Evolutionary conservation across 2,113 vertebrate genomes (phyloP), one percentile per base, ranked within the genome.

Genomic region (Gymnobelideus leadbeateri): DNA sequence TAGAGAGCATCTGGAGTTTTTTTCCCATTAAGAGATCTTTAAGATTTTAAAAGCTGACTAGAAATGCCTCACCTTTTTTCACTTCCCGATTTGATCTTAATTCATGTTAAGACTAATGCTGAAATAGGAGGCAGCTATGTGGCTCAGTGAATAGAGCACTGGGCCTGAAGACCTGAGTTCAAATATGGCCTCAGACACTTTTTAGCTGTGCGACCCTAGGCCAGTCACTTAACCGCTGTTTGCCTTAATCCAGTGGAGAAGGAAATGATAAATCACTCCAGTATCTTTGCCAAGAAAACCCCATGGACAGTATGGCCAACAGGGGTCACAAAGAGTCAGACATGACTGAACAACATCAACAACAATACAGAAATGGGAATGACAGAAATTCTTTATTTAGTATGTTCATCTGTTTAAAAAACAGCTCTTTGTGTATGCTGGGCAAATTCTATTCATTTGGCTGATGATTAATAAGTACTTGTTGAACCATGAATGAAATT

Each of bases 401-500:
- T 43, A 9, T 77, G 68, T 84, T 84, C n/a, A 84, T 84, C 19
- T 84, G 23, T 43, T 43, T 57, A 10, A 11, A 31, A 61, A 61
- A 55, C 43, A 84, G 68, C n/a, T 43, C 68, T 84, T 84, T 84
- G n/a, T 84, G 19, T 43, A 23, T 8, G n/a, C n/a, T 43, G 16
- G 37, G n/a, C 68, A 84, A 43, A 84, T 84, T 43, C 19, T 43
- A 21, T 84, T 84, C 19, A 84, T 84, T 84, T 5, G 7, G 19
- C 68, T 43, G 68, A 43, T 84, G 68, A 84, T 43, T 84, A 84
- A 84, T 84, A 84, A 43, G 68, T 21, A 43, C 7, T 84, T 84
- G 68, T 84, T 84, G 68, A 43, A 84, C n/a, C n/a, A 84, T 84
- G 68, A 84, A 84, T 84, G 68, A 43, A 84, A n/a, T 77, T 77